A percentile compares a stretch with the other conserved stretches of the same genome.
phyloP scores from a whole-genome alignment of 2,113 vertebrate genomes.

The Heterotis niloticus region DNA sequence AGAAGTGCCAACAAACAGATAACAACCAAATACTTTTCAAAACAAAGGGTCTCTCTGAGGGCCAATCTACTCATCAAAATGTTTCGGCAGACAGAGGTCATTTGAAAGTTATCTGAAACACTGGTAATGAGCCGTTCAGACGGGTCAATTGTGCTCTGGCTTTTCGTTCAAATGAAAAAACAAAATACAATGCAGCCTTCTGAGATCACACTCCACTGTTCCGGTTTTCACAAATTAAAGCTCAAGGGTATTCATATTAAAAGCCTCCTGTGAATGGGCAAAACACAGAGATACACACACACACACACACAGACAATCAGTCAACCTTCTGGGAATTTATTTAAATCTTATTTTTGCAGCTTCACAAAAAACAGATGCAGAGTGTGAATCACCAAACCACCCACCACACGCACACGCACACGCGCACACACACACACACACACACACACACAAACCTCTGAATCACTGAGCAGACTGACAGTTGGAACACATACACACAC shows the following conservation, averaged over 20 bases:
- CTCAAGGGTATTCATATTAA: not conserved
- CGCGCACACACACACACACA: not conserved
- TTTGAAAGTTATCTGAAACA: too few relatives aligned
- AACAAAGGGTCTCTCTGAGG: not conserved
- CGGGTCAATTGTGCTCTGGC: not conserved
- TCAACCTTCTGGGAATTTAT: too few relatives aligned
- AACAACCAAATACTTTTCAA: not conserved
- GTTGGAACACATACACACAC: not conserved
- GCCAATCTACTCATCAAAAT: too few relatives aligned
- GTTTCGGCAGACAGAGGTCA: too few relatives aligned
- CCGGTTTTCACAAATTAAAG: not conserved
- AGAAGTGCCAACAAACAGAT: not conserved
- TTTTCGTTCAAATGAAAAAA: constrained; percentile 1
- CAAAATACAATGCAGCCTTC: not conserved
- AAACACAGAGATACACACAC: not conserved
- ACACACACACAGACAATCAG: not conserved
- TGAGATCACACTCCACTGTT: not conserved
- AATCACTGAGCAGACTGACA: not conserved
- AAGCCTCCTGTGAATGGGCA: not conserved
- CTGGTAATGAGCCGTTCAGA: not conserved
- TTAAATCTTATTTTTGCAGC: not conserved
- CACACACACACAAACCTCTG: constrained; percentile 38
- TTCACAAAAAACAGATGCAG: not conserved
- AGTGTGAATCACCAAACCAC: not conserved
- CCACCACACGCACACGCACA: not conserved